Evolutionary conservation across 2,888 invertebrate genomes (phyloP).

Genomic region (Mythimna loreyi): DNA sequence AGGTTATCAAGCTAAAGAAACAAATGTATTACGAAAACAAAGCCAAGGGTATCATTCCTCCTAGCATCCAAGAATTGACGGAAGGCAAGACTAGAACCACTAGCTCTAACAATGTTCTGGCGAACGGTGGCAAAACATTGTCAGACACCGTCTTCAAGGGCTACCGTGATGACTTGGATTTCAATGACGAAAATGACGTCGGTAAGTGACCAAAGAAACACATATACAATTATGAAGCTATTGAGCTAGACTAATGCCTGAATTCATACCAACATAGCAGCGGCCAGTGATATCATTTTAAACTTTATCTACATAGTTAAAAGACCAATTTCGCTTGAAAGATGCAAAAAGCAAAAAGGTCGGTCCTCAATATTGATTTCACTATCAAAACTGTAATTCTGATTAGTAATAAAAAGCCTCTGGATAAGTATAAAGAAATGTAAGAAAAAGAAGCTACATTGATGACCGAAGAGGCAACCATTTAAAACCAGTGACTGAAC

Average conservation of each 20-base stretch:
- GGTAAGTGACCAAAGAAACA: conserved; percentile 78
- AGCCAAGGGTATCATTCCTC: conserved; percentile 84
- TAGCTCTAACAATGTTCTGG: conserved; percentile 79
- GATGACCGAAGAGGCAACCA: too few species aligned
- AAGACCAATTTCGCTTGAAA: too few species aligned
- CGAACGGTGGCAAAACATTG: conserved; percentile 76
- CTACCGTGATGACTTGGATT: conserved; percentile 94
- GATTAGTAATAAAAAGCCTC: not conserved
- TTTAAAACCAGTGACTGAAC: not conserved
- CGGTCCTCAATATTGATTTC: too few species aligned
- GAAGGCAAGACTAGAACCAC: conserved; percentile 75
- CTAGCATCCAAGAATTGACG: conserved; percentile 80
- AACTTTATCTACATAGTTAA: too few species aligned
- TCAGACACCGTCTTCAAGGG: conserved; percentile 91
- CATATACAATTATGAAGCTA: not conserved
- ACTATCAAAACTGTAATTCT: not conserved
- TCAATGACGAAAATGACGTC: conserved; percentile 95
- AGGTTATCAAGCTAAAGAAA: conserved; percentile 92
- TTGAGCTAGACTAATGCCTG: too few species aligned
- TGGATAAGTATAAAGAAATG: too few species aligned
- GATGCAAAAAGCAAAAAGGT: too few species aligned
- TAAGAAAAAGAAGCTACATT: not conserved
- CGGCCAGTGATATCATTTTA: too few species aligned
- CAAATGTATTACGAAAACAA: conserved; percentile 89
- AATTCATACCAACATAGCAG: too few species aligned